phyloP scores from a whole-genome alignment of 53 echinoderm and acorn worm species.

The Temnopleurus reevesii region DNA sequence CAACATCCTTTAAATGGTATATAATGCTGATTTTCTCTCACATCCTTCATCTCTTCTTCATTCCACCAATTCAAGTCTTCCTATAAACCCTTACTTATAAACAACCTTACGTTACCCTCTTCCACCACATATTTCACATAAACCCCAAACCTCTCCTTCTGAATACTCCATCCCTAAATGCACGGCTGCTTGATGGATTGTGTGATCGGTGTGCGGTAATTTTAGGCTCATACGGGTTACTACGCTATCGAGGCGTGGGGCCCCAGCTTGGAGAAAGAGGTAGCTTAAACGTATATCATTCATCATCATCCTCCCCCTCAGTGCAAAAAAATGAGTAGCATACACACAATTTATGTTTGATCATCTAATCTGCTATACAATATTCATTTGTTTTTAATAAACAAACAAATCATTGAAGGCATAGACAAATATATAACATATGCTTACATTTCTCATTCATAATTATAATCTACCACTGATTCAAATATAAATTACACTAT shows the following conservation, averaged over 20 bases:
- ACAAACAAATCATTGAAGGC: no score
- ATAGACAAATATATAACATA: no score
- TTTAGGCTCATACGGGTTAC: constrained; percentile 12
- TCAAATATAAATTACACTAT: no score
- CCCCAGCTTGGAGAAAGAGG: not conserved
- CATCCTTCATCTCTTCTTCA: not conserved
- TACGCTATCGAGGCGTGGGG: constrained; percentile 4
- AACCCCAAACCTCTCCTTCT: not conserved
- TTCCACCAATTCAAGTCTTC: not conserved
- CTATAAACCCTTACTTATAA: not conserved
- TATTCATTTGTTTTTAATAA: no score
- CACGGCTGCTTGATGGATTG: constrained; percentile 4
- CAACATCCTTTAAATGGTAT: not conserved
- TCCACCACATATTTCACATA: not conserved
- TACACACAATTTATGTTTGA: no score
- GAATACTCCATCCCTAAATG: not conserved
- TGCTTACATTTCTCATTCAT: no score
- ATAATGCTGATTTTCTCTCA: not conserved
- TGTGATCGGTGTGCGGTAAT: constrained; percentile 14
- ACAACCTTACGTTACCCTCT: not conserved
- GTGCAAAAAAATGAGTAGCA: not conserved
- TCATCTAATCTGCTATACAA: no score
- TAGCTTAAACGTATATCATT: not conserved
- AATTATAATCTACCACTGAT: no score
- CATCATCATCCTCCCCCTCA: not conserved